Base-by-base conservation (phyloP, 2,113 vertebrate species). In the Cromileptes altivelis region DNA sequence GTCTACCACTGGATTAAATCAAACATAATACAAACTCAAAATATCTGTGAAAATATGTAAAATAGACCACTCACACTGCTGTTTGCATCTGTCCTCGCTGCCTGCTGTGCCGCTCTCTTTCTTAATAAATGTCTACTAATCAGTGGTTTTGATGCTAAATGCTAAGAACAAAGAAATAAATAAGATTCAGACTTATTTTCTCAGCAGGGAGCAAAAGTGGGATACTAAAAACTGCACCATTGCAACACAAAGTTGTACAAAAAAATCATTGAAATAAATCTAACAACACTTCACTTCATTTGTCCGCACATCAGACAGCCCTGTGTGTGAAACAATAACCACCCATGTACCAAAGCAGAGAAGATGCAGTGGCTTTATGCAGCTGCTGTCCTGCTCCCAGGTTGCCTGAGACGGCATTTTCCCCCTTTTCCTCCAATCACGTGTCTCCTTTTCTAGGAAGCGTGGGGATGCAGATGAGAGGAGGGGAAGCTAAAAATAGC, bases 401-500 rank as follows among this genome's bases (percentile, higher is more conserved):
- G 67, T 86, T 84, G 65, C 65, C 82, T 74, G 81, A 90, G 87
- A 91, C 15, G 57, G 76, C 89, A 81, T 79, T 80, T 71, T 68
- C 10, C 68, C 70, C 74, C 69, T 67, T 61, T 88, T 86, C 84
- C 79, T 86, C 91, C 88, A 86, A 87, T 92, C 89, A 92, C 75
- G 45, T 88, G 88, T 53, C 85, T 78, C 80, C 78, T 87, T 88
- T 88, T 90, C 88, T 37, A 88, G 86, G 86, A 91, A 92, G 89
- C 60, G 25, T 60, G 81, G 77, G 75, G 90, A 92, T 91, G 89
- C 86, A 93, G 93, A 92, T 89, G 91, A 92, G 85, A 86, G 83
- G 75, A 87, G 72, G 65, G 60, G 57, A 72, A n/a, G 84, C 87
- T 93, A 92, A 90, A 93, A 93, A 93, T 93, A 94, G 88, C 85